Evolutionary conservation across 2,113 vertebrate species (phyloP).

Genomic region (Ondatra zibethicus): DNA sequence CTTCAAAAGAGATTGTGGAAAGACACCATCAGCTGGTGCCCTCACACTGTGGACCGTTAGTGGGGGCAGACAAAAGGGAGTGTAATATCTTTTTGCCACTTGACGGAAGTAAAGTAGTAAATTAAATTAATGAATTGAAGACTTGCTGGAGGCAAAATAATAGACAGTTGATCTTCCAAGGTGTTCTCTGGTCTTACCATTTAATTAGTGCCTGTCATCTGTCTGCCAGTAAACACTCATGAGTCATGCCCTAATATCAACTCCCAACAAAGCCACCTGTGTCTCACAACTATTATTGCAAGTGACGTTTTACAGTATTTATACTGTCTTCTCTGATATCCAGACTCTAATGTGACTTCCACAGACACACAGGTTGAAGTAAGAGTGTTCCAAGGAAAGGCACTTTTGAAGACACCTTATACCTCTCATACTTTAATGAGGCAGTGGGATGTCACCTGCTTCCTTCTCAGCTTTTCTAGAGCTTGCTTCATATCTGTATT

Average conservation of each 20-base stretch:
- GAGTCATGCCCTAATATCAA: not conserved
- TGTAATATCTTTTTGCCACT: not conserved
- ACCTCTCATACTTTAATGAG: not conserved
- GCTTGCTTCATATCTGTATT: conserved; percentile 82
- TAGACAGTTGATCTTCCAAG: not conserved
- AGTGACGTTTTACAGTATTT: not conserved
- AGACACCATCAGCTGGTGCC: not conserved
- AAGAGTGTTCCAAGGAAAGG: not conserved
- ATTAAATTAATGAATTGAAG: conserved; percentile 15
- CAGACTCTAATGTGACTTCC: not conserved
- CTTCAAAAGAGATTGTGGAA: not conserved
- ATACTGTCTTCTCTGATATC: not conserved
- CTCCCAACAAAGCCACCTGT: not conserved
- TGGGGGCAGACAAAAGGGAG: not conserved
- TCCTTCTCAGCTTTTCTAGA: conserved; percentile 73
- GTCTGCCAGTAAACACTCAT: not conserved
- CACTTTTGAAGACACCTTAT: not conserved
- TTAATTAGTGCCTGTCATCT: not conserved
- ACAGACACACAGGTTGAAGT: not conserved
- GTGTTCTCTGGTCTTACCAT: not conserved
- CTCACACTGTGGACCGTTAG: not conserved
- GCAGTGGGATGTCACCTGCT: not conserved
- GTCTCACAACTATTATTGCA: not conserved
- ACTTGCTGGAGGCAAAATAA: not conserved
- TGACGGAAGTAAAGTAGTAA: conserved; percentile 10